Percentiles rank a stretch among this genome's conserved stretches.
phyloP scores from a whole-genome alignment of 2,113 vertebrate species.

The Hyaena hyaena region DNA sequence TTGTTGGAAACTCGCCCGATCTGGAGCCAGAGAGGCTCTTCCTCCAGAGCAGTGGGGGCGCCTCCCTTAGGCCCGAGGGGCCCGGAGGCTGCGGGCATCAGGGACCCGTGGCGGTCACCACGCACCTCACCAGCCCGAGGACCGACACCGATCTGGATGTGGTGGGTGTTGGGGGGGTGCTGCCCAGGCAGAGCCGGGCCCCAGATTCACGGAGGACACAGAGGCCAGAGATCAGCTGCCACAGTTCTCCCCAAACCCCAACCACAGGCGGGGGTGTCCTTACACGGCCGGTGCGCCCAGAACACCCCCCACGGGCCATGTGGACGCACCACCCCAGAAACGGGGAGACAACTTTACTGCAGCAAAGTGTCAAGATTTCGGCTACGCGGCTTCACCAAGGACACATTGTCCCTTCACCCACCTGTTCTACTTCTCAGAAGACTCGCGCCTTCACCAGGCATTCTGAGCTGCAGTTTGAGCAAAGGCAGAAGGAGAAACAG shows the following conservation, averaged over 20 bases:
- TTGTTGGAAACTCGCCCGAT: background rate
- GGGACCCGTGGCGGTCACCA: accelerated
- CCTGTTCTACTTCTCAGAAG: background rate
- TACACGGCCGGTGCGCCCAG: background rate
- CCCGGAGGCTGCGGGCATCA: accelerated
- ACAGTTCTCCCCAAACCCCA: background rate
- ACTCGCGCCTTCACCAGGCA: background rate
- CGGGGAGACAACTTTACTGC: background rate
- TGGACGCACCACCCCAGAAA: background rate
- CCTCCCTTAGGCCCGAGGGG: too few relatives aligned
- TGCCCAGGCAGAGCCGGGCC: background rate
- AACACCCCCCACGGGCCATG: background rate
- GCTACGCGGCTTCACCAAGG: background rate
- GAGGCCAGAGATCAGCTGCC: background rate
- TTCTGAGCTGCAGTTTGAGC: too few relatives aligned
- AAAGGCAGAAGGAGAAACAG: background rate
- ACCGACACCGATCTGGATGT: accelerated
- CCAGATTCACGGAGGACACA: background rate
- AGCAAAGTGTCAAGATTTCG: background rate
- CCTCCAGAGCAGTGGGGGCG: background rate
- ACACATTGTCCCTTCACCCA: background rate
- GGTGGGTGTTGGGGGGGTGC: background rate
- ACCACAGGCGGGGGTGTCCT: background rate
- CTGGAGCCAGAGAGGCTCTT: background rate
- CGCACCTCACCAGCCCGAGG: background rate